phyloP scores from a whole-genome alignment of 2,888 invertebrate genomes.

The Coelinius sp. region DNA sequence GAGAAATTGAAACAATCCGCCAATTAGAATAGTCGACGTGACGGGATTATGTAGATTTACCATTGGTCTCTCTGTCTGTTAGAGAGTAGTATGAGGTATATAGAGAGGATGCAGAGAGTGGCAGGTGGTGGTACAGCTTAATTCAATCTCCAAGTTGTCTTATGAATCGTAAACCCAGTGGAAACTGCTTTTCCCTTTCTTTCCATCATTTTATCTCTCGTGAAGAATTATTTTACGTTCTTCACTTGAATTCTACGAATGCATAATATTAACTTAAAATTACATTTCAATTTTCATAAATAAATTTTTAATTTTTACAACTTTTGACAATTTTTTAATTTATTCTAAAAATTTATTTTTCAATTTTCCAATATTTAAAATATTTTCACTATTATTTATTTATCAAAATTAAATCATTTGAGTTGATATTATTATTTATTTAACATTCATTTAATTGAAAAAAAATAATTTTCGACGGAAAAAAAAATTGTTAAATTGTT shows the following conservation, averaged over 20 bases:
- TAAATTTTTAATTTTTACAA: neutral
- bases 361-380: neutral
- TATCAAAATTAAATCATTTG: too few species aligned
- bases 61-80: conserved; percentile 48
- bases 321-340: neutral
- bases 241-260: neutral
- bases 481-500: too few species aligned
- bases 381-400: too few species aligned
- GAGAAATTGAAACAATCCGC: conserved; percentile 68
- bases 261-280: neutral
- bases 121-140: conserved; percentile 66
- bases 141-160: conserved; percentile 70
- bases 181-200: neutral
- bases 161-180: conserved; percentile 66
- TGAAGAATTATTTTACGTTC: neutral
- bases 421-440: too few species aligned
- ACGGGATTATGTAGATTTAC: conserved; percentile 69
- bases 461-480: too few species aligned
- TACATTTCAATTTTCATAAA: neutral
- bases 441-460: too few species aligned
- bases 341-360: neutral
- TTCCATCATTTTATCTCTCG: neutral
- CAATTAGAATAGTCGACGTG: conserved; percentile 69
- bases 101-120: conserved; percentile 54
- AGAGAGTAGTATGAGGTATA: conserved; percentile 4